Base-by-base conservation (phyloP, 2,797 vertebrate genomes). In the Acipenser ruthenus region DNA sequence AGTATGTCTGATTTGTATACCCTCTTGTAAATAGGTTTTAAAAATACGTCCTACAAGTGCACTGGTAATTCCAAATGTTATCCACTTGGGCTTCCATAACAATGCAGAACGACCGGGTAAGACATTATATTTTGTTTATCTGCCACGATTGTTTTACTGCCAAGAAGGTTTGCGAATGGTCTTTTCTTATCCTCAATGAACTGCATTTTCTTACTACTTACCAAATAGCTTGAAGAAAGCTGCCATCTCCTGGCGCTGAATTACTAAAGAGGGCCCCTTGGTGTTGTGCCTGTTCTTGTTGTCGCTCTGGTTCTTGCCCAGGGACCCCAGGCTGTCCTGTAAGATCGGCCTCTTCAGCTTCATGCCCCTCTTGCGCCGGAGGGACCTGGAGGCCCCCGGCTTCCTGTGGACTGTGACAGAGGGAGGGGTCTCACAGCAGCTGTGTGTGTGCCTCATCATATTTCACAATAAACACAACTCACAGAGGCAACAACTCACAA, bases 191-290 rank as follows among this genome's bases (percentile, higher is more conserved):
- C 23, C 4, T 37, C 23, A 37, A 37, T 3, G 23, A 37, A 37
- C 23, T 37, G 23, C 23, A 53, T 53, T 58, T 10, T 53, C 62
- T 53, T 69, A 67, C 10, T 70, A 85, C 89, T 80, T 83, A 97
- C 96, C 94, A 77, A 97, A 95, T 74, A 99, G 80, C 65, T 87
- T 90, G 76, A 99, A 94, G 85, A 92, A 98, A 55, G 93, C 86
- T 10, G 84, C 81, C 93, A 99, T 97, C 84, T 98, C 95, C 71
- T 92, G 89, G 11, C 87, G 87, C 69, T 94, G 87, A 82, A 98
- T 90, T 68, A 93, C 72, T 66, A 93, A 77, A 60, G 86, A 83
- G 0, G 89, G 86, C 50, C 77, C 75, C 61, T 78, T 76, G n/a
- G 77, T 63, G 15, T 77, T 74, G 71, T 81, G 84, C 23, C 23